These are phyloP conservation scores for Apogon hyalosoma DNA, from an alignment of 2,797 vertebrate species.

Conservation along the genomic window DNA sequence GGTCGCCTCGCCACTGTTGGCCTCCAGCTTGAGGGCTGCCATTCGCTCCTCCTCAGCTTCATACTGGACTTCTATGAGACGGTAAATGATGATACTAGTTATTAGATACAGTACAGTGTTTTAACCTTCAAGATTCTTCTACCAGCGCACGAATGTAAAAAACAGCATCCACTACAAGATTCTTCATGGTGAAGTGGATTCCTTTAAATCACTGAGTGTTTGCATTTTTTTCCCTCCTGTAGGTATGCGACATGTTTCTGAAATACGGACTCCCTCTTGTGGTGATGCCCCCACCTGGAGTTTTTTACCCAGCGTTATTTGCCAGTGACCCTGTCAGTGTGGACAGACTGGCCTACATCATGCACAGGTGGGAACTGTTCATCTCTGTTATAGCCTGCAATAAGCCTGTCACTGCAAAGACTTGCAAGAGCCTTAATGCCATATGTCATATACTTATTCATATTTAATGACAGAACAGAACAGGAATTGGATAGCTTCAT, in stretches of 20 bases:
- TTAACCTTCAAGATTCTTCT: background rate
- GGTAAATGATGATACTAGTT: slow-evolving; percentile 75
- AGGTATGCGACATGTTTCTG: slow-evolving; percentile 94
- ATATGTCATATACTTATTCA: slow-evolving; percentile 29
- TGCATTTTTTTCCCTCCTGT: slow-evolving; percentile 14
- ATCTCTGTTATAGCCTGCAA: background rate
- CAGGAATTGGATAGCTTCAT: slow-evolving; percentile 41
- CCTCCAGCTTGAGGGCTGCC: slow-evolving; percentile 87
- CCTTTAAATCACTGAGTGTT: background rate
- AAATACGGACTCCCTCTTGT: slow-evolving; percentile 90
- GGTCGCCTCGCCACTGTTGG: slow-evolving; percentile 86
- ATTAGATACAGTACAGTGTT: background rate
- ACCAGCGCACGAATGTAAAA: background rate
- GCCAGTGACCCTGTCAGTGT: slow-evolving; percentile 87
- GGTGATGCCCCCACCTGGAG: slow-evolving; percentile 88
- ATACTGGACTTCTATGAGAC: slow-evolving; percentile 93
- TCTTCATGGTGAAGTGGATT: background rate
- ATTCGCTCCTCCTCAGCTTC: slow-evolving; percentile 88
- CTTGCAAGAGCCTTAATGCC: slow-evolving; percentile 19
- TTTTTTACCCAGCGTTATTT: slow-evolving; percentile 92
- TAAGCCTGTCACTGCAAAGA: background rate
- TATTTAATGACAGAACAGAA: slow-evolving; percentile 49
- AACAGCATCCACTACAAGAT: background rate
- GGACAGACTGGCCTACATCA: slow-evolving; percentile 92
- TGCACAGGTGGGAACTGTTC: slow-evolving; percentile 87